These are phyloP conservation scores for Bolinopsis microptera DNA, from an alignment of 37 sponge, comb jelly and placozoan genomes.

Conservation along the genomic window DNA sequence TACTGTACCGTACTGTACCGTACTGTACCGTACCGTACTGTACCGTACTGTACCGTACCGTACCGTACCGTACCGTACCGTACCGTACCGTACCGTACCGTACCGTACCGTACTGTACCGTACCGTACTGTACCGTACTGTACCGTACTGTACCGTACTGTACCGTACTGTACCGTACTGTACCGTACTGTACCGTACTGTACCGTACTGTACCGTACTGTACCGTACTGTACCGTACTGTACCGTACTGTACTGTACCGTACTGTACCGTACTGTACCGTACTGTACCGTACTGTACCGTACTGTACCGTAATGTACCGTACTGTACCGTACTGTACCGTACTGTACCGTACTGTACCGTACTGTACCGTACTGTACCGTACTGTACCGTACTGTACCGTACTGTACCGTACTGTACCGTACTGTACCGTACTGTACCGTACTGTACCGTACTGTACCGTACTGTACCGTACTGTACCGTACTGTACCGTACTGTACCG, in stretches of 20 bases:
- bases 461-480: not conserved
- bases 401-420: not conserved
- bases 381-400: not conserved
- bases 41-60: too few species aligned
- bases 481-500: not conserved
- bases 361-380: not conserved
- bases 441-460: not conserved
- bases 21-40: too few species aligned
- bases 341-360: not conserved
- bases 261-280: not conserved
- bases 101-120: conserved; percentile 66
- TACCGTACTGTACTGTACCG: not conserved
- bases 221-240: not conserved
- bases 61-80: too few species aligned
- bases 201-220: not conserved
- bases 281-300: not conserved
- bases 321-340: not conserved
- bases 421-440: not conserved
- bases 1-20: conserved; percentile 63
- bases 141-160: not conserved
- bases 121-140: conserved; percentile 20
- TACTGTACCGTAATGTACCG: not conserved
- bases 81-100: conserved; percentile 62
- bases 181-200: not conserved
- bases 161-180: not conserved